Conservation (phyloP, 2,797 vertebrate genomes). For the Enteromius viviparus region DNA sequence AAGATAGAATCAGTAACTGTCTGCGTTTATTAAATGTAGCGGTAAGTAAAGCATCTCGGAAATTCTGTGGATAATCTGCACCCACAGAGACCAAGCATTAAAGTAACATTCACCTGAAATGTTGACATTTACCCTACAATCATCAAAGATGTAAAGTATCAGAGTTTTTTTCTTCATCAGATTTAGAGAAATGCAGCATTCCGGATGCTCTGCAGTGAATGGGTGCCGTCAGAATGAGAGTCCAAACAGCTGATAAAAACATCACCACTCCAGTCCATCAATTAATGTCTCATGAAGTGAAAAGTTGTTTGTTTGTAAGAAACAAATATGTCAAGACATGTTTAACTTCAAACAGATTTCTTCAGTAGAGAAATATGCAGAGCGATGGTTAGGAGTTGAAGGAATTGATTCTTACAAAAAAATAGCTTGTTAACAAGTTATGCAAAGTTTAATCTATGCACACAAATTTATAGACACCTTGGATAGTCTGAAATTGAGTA, state of each 20-base stretch:
- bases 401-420: too few relatives aligned
- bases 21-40: constrained; percentile 21
- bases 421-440: too few relatives aligned
- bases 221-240: too few relatives aligned
- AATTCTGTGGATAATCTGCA: background rate
- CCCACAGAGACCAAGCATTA: background rate
- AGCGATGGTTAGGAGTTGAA: background rate
- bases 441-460: too few relatives aligned
- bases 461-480: too few relatives aligned
- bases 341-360: too few relatives aligned
- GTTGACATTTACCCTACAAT: background rate
- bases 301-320: too few relatives aligned
- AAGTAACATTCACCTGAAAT: background rate
- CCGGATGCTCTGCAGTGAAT: background rate
- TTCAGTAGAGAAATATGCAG: background rate
- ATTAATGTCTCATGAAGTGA: background rate
- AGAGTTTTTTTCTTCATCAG: background rate
- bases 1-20: constrained; percentile 20
- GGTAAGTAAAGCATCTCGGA: background rate
- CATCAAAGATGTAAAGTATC: background rate
- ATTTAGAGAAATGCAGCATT: background rate
- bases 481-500: too few relatives aligned
- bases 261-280: background rate
- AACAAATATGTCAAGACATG: too few relatives aligned
- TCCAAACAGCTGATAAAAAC: too few relatives aligned